Evolutionary conservation across 2,113 vertebrate genomes (phyloP).

Genomic region (Nibea albiflora): DNA sequence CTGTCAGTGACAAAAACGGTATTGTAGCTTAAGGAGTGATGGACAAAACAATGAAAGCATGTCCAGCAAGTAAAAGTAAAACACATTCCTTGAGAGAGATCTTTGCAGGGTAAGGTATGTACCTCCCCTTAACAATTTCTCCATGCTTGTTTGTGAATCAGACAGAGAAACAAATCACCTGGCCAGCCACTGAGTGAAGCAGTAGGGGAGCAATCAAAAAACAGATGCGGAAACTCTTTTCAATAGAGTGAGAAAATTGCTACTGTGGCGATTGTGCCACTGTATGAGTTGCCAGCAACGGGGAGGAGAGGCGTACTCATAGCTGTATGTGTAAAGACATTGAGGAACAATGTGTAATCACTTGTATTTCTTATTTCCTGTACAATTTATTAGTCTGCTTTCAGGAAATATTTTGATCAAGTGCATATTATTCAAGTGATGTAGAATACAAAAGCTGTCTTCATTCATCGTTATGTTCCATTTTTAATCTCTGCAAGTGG

Average conservation of each 20-base stretch:
- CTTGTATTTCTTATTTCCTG: slow-evolving; percentile 4
- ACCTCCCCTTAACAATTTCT: slow-evolving; percentile 26
- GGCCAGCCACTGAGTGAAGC: slow-evolving; percentile 44
- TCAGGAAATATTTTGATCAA: slow-evolving; percentile 27
- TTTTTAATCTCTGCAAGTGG: slow-evolving; percentile 4
- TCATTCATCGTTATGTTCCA: slow-evolving; percentile 10
- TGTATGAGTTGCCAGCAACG: slow-evolving; percentile 16
- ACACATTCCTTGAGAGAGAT: background rate
- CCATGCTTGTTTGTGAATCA: slow-evolving; percentile 40
- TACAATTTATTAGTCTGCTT: slow-evolving; percentile 22
- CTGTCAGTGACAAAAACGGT: too few species aligned
- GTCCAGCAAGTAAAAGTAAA: background rate
- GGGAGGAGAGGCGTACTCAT: background rate
- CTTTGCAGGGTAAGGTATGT: slow-evolving; percentile 1
- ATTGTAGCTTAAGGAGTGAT: background rate
- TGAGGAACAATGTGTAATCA: slow-evolving; percentile 57
- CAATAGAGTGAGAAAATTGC: slow-evolving; percentile 53
- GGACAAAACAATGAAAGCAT: background rate
- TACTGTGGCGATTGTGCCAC: background rate
- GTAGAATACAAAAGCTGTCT: slow-evolving; percentile 12
- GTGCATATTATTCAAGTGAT: slow-evolving; percentile 23
- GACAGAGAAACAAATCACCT: slow-evolving; percentile 52
- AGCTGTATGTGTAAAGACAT: slow-evolving; percentile 2
- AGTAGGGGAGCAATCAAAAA: slow-evolving; percentile 59
- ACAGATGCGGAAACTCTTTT: slow-evolving; percentile 50